A percentile compares a stretch with the other conserved stretches of the same genome.
Evolutionary conservation across 2,888 invertebrate species (phyloP).

Genomic region (Hemistola chrysoprasaria): DNA sequence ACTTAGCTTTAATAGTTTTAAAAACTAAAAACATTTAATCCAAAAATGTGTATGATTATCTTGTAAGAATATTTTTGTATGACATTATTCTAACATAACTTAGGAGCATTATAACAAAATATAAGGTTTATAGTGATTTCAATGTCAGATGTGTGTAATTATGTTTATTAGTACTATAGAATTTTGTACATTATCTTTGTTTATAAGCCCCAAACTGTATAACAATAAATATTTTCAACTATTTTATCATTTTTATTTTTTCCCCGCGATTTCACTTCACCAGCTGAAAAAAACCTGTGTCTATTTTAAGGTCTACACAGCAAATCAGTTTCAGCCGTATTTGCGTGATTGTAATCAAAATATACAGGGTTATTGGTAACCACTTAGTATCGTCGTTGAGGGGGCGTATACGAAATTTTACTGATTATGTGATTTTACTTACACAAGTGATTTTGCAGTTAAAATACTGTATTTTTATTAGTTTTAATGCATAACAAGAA

Average conservation of each 20-base stretch:
- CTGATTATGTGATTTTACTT: too few species aligned
- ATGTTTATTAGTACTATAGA: constrained; percentile 32
- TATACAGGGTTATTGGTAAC: too few species aligned
- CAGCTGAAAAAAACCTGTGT: too few species aligned
- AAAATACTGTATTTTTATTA: too few species aligned
- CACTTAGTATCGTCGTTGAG: too few species aligned
- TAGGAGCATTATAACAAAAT: not conserved
- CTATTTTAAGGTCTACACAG: too few species aligned
- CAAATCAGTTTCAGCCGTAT: too few species aligned
- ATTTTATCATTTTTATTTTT: constrained; percentile 30
- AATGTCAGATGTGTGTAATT: constrained; percentile 16
- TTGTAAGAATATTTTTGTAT: constrained; percentile 26
- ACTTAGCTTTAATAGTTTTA: constrained; percentile 79
- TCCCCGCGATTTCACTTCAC: not conserved
- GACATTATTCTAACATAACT: constrained; percentile 40
- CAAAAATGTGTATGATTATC: constrained; percentile 53
- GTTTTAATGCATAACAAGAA: too few species aligned
- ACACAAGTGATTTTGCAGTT: too few species aligned
- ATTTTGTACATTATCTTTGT: constrained; percentile 67
- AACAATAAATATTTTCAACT: constrained; percentile 68
- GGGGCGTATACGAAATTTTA: too few species aligned
- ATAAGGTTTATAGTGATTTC: constrained; percentile 7
- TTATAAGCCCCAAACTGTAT: constrained; percentile 61
- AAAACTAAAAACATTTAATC: constrained; percentile 54
- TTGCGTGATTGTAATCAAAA: too few species aligned